A percentile compares a stretch with the other conserved stretches of the same genome.
Conservation (phyloP, 2,797 vertebrate species). For the Melopsittacus undulatus region DNA sequence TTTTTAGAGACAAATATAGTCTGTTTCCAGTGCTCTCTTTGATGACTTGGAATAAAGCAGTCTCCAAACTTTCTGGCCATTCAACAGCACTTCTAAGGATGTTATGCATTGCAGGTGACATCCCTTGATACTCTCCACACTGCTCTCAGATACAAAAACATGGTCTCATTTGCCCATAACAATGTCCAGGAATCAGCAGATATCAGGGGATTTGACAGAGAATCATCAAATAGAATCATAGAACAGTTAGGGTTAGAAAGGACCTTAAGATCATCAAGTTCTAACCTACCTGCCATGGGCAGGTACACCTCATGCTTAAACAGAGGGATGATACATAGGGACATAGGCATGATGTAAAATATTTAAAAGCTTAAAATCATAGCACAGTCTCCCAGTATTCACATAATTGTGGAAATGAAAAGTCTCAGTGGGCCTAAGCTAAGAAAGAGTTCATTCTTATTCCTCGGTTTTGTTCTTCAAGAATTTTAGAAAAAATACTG, state of each 20-base stretch:
- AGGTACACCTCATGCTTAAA: neutral
- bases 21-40: neutral
- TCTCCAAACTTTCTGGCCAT: neutral
- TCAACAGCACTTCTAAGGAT: neutral
- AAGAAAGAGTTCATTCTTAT: neutral
- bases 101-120: neutral
- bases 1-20: conserved; percentile 17
- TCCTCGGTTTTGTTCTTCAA: neutral
- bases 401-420: neutral
- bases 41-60: neutral
- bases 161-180: neutral
- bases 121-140: neutral
- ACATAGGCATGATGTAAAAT: neutral
- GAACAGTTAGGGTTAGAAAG: neutral
- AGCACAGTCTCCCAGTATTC: neutral
- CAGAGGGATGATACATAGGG: neutral
- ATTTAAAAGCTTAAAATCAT: neutral
- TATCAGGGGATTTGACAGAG: neutral
- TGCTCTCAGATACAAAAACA: neutral
- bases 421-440: neutral
- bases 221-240: neutral
- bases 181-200: neutral
- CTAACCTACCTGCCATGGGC: neutral
- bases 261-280: neutral
- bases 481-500: neutral